phyloP scores from a whole-genome alignment of 2,888 invertebrate genomes.

The Leucozona laternaria region DNA sequence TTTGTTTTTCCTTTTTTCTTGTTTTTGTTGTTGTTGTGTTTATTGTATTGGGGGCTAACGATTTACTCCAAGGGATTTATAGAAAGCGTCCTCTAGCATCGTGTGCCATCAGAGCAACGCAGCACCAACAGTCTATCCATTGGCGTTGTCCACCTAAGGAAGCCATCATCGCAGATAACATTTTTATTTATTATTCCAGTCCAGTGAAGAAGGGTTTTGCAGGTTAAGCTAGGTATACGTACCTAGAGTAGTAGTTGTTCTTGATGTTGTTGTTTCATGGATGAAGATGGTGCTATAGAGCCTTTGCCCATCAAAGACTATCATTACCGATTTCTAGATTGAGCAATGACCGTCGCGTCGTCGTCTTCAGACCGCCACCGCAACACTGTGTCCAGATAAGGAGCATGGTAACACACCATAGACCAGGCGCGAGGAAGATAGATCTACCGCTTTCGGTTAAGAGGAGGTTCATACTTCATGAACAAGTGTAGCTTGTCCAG shows the following conservation, averaged over 20 bases:
- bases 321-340: conserved; percentile 72
- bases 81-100: conserved; percentile 43
- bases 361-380: conserved; percentile 51
- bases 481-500: conserved; percentile 68
- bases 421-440: conserved; percentile 69
- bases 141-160: conserved; percentile 56
- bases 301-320: conserved; percentile 54
- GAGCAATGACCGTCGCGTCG: conserved; percentile 64
- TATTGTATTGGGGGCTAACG: background rate
- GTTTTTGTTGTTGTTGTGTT: conserved; percentile 12
- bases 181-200: conserved; percentile 74
- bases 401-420: conserved; percentile 50
- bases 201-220: conserved; percentile 65
- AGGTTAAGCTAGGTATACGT: background rate
- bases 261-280: conserved; percentile 9
- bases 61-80: conserved; percentile 32
- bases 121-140: conserved; percentile 2
- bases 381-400: conserved; percentile 60
- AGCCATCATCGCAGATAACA: conserved; percentile 75
- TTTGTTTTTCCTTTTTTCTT: conserved; percentile 6
- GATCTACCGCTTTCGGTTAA: conserved; percentile 45
- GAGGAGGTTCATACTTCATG: conserved; percentile 40
- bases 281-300: conserved; percentile 37
- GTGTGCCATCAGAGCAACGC: conserved; percentile 34
- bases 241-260: background rate